Evolutionary conservation across 2,888 invertebrate genomes (phyloP).

Genomic region (Neocrepidodera transversa): DNA sequence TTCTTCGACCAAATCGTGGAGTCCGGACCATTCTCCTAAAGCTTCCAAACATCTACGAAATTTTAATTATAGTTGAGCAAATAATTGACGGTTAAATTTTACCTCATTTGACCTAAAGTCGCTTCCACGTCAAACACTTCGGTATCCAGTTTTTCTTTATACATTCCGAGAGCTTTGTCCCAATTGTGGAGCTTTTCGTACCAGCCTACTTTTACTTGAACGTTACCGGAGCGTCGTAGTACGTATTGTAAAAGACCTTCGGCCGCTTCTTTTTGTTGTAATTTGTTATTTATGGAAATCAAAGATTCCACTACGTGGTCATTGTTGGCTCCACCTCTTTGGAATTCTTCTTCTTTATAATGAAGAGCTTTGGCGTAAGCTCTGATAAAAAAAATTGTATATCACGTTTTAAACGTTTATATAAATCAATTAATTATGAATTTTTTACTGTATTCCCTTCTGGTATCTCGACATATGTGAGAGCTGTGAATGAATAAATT

Average conservation of each 20-base stretch:
- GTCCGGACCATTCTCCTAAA: constrained; percentile 92
- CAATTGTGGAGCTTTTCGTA: constrained; percentile 99
- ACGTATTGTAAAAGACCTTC: constrained; percentile 91
- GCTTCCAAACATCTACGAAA: constrained; percentile 81
- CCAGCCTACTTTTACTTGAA: constrained; percentile 79
- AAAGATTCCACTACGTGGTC: constrained; percentile 91
- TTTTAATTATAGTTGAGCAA: not conserved
- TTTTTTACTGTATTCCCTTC: too few relatives aligned
- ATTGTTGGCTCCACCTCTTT: constrained; percentile 67
- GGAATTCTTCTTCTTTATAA: constrained; percentile 94
- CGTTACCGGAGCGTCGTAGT: constrained; percentile 76
- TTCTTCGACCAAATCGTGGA: constrained; percentile 81
- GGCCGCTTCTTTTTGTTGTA: constrained; percentile 98
- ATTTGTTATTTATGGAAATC: constrained; percentile 96
- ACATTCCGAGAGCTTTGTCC: constrained; percentile 93
- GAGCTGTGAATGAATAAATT: too few relatives aligned
- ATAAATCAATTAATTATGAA: too few relatives aligned
- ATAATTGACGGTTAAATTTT: not conserved
- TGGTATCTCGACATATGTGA: too few relatives aligned
- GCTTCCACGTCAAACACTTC: constrained; percentile 75
- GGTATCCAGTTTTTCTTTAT: constrained; percentile 75
- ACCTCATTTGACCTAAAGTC: constrained; percentile 88
- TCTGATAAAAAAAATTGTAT: constrained; percentile 41
- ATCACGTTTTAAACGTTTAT: too few relatives aligned
- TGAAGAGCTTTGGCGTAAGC: constrained; percentile 84